phyloP scores from a whole-genome alignment of 2,797 vertebrate species.

The Eupleurogrammus muticus region DNA sequence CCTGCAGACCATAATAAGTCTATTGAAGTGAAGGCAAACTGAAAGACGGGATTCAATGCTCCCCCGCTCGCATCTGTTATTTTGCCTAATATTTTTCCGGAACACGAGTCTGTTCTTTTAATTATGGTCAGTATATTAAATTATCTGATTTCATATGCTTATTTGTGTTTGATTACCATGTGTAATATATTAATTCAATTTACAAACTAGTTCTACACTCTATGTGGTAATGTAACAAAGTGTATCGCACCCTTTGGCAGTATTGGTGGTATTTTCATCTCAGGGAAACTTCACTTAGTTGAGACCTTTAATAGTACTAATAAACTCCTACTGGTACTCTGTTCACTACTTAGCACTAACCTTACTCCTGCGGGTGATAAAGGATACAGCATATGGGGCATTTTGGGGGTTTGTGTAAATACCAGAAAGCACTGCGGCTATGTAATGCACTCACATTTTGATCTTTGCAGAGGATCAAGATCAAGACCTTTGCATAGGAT shows the following conservation, averaged over 20 bases:
- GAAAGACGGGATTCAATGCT: constrained; percentile 37
- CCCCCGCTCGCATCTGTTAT: constrained; percentile 24
- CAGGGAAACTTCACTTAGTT: not conserved
- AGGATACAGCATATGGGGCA: constrained; percentile 39
- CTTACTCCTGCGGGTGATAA: constrained; percentile 24
- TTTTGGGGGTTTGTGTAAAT: constrained; percentile 44
- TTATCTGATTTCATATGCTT: constrained; percentile 26
- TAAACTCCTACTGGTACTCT: not conserved
- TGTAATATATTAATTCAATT: constrained; percentile 3
- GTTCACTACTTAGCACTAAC: not conserved
- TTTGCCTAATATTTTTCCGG: constrained; percentile 39
- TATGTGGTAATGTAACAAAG: constrained; percentile 11
- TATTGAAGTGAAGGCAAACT: constrained; percentile 31
- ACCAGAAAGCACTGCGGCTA: constrained; percentile 13
- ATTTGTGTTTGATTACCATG: constrained; percentile 7
- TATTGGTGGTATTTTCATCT: constrained; percentile 39
- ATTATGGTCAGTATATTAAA: constrained; percentile 40
- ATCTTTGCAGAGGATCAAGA: not conserved
- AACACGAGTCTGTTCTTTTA: constrained; percentile 24
- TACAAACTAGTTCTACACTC: constrained; percentile 8
- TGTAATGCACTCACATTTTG: not conserved
- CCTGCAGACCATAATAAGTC: constrained; percentile 49
- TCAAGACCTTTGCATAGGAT: not conserved
- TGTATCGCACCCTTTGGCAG: constrained; percentile 9
- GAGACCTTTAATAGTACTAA: constrained; percentile 3